Evolutionary conservation across 1,140 invertebrate species (phyloP).

Genomic region (Diachasmimorpha longicaudata): DNA sequence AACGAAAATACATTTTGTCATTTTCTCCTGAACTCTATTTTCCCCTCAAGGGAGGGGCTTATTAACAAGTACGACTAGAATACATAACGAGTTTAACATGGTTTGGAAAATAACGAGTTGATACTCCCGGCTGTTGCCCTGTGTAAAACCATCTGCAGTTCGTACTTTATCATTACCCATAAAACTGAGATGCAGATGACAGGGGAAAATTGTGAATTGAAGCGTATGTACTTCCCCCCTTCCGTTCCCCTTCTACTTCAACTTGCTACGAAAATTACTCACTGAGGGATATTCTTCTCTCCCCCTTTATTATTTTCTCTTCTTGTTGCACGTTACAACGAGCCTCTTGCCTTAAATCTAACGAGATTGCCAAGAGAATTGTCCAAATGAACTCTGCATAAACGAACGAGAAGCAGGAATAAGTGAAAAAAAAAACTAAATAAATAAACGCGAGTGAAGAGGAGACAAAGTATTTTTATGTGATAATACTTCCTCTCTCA

Average conservation of each 20-base stretch:
- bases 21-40: not conserved
- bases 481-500: not conserved
- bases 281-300: not conserved
- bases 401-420: not conserved
- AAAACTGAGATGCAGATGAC: slow-evolving; percentile 2
- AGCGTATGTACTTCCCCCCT: not conserved
- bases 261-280: slow-evolving; percentile 9
- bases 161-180: not conserved
- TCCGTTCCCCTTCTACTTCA: not conserved
- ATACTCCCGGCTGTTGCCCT: not conserved
- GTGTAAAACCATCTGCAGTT: slow-evolving; percentile 2
- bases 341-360: slow-evolving; percentile 17
- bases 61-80: slow-evolving; percentile 23
- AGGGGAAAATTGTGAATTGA: not conserved
- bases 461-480: not conserved
- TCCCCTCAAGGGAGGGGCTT: not conserved
- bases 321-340: not conserved
- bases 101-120: slow-evolving; percentile 16
- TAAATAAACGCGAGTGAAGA: no score
- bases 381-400: not conserved
- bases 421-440: not conserved
- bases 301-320: not conserved
- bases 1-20: slow-evolving; percentile 32
- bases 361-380: slow-evolving; percentile 15
- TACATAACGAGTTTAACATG: slow-evolving; percentile 19